Conservation (phyloP, 2,888 invertebrate species). For the Norana najaformis region DNA sequence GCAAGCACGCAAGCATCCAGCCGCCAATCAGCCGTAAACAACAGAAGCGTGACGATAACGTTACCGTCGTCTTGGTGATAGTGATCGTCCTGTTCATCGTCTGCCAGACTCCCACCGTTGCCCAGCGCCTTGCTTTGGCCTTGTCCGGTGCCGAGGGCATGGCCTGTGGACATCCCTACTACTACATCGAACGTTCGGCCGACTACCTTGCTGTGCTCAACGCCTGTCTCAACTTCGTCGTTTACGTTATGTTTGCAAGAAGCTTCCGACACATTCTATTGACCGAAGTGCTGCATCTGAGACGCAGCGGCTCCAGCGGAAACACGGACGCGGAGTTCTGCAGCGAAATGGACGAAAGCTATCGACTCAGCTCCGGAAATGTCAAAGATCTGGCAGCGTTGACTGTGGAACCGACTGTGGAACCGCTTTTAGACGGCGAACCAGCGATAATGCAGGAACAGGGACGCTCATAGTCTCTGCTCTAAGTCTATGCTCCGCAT, state of each 20-base stretch:
- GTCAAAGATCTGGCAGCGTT: not conserved
- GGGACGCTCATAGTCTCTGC: not conserved
- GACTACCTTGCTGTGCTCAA: constrained; percentile 55
- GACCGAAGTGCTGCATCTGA: not conserved
- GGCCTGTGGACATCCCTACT: constrained; percentile 45
- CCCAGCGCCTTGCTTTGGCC: constrained; percentile 35
- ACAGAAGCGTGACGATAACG: constrained; percentile 53
- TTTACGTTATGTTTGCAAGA: constrained; percentile 57
- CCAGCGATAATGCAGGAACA: not conserved
- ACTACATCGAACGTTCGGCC: constrained; percentile 46
- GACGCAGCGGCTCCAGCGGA: not conserved
- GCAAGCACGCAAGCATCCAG: not conserved
- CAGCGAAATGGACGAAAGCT: constrained; percentile 19
- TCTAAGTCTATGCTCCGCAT: not conserved
- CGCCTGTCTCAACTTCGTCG: constrained; percentile 58
- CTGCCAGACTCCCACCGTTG: constrained; percentile 53
- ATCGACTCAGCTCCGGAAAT: constrained; percentile 8
- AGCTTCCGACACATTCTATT: constrained; percentile 49
- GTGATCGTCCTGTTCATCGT: constrained; percentile 59
- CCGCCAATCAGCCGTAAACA: not conserved
- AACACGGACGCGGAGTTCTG: not conserved
- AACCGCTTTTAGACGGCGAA: not conserved
- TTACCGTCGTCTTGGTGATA: constrained; percentile 54
- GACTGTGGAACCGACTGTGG: not conserved
- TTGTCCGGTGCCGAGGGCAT: constrained; percentile 32